Evolutionary conservation across 1,140 invertebrate species (phyloP).

Genomic region (Drosophila carrolli): DNA sequence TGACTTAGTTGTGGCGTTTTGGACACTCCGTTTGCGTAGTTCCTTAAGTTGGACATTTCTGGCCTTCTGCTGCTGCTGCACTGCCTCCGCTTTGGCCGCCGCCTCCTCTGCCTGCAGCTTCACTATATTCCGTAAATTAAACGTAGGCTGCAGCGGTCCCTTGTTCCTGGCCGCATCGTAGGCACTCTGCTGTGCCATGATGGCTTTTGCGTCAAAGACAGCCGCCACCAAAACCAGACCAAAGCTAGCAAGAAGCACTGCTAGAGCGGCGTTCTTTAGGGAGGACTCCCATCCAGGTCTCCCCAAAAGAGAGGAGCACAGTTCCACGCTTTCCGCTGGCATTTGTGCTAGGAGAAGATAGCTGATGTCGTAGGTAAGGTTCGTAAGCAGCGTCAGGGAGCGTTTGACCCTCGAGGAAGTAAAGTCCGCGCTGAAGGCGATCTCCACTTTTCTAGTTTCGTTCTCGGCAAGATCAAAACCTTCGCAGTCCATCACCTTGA

Average conservation of each 20-base stretch:
- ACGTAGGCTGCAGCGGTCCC: constrained; percentile 86
- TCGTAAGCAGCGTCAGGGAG: constrained; percentile 87
- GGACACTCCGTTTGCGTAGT: constrained; percentile 43
- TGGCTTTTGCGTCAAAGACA: constrained; percentile 91
- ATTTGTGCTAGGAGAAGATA: constrained; percentile 93
- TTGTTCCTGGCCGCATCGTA: constrained; percentile 85
- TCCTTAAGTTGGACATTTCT: constrained; percentile 45
- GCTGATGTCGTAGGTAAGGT: constrained; percentile 87
- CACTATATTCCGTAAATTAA: constrained; percentile 87
- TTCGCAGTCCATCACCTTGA: constrained; percentile 93
- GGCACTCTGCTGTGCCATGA: constrained; percentile 86
- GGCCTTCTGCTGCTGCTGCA: constrained; percentile 35
- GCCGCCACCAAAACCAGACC: constrained; percentile 89
- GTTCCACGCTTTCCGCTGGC: constrained; percentile 90
- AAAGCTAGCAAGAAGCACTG: constrained; percentile 88
- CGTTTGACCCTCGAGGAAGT: constrained; percentile 92
- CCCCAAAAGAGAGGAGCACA: constrained; percentile 89
- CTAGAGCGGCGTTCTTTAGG: constrained; percentile 89
- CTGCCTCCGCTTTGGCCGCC: constrained; percentile 34
- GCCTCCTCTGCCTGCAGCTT: constrained; percentile 61
- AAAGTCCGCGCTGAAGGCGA: constrained; percentile 97
- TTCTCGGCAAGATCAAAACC: constrained; percentile 93
- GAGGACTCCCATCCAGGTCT: constrained; percentile 93
- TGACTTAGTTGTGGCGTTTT: constrained; percentile 6
- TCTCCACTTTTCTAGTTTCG: constrained; percentile 93